Evolutionary conservation across 2,888 invertebrate genomes (phyloP).

Genomic region (Caenorhabditis drosophilae): DNA sequence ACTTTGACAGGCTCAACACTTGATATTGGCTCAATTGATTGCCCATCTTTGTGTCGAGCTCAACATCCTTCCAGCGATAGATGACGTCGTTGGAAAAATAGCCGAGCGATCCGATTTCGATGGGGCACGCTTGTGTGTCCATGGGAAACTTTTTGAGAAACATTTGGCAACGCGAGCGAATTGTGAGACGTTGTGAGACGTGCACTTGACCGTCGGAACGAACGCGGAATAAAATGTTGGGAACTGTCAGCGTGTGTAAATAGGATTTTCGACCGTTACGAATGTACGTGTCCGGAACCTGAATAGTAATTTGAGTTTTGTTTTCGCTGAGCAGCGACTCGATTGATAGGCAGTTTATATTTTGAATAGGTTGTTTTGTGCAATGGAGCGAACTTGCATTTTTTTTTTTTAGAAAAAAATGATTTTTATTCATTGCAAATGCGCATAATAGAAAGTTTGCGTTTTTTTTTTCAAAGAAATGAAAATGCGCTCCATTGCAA

Average conservation of each 20-base stretch:
- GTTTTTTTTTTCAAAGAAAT: too few species aligned
- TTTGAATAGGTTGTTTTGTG: too few species aligned
- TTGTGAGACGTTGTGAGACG: conserved; percentile 88
- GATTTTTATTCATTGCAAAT: too few species aligned
- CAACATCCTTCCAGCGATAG: conserved; percentile 80
- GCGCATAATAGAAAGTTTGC: too few species aligned
- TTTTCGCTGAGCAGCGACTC: background rate
- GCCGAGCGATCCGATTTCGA: conserved; percentile 72
- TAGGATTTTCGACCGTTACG: conserved; percentile 88
- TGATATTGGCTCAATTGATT: conserved; percentile 89
- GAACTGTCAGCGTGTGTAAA: conserved; percentile 94
- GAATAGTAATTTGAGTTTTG: background rate
- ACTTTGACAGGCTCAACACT: conserved; percentile 73
- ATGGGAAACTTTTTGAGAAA: conserved; percentile 84
- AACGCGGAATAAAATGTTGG: conserved; percentile 88
- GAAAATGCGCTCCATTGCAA: too few species aligned
- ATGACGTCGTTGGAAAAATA: conserved; percentile 81
- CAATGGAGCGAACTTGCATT: too few species aligned
- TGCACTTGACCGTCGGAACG: conserved; percentile 88
- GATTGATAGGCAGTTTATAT: too few species aligned
- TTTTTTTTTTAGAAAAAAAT: too few species aligned
- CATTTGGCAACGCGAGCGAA: conserved; percentile 85
- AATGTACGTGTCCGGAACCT: conserved; percentile 88
- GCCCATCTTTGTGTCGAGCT: conserved; percentile 85
- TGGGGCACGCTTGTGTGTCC: conserved; percentile 75